These are phyloP conservation scores for Cremastinae sp. DNA, from an alignment of 2,888 invertebrate species.

Conservation along the genomic window DNA sequence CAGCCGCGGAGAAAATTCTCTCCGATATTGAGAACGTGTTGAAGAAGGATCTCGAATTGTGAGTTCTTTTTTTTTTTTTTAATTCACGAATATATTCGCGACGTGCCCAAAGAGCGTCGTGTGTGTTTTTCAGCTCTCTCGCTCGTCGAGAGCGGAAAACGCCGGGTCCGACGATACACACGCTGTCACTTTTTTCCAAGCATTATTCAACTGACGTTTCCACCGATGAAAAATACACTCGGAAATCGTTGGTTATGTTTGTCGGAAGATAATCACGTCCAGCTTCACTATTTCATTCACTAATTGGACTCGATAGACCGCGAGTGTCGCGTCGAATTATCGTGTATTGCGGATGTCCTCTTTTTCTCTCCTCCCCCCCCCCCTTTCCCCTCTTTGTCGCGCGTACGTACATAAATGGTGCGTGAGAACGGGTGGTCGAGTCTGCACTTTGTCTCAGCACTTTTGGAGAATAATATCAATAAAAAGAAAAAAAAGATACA, in stretches of 20 bases:
- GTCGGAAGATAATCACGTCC: background rate
- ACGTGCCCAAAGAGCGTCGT: conserved; percentile 48
- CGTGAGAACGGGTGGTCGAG: conserved; percentile 22
- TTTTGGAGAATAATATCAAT: conserved; percentile 12
- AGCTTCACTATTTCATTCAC: conserved; percentile 40
- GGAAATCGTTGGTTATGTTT: too few relatives aligned
- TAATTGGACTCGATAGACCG: conserved; percentile 12
- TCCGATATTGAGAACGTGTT: conserved; percentile 89
- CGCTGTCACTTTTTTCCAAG: too few relatives aligned
- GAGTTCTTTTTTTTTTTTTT: conserved; percentile 81
- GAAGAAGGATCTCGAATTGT: conserved; percentile 89
- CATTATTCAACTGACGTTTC: too few relatives aligned
- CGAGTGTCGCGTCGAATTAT: conserved; percentile 22
- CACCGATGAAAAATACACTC: too few relatives aligned
- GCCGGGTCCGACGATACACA: too few relatives aligned
- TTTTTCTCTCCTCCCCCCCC: conserved; percentile 5
- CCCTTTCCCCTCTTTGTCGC: conserved; percentile 23
- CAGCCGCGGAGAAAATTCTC: conserved; percentile 91
- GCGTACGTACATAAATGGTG: conserved; percentile 3
- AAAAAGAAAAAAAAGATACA: conserved; percentile 14
- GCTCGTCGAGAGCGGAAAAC: background rate
- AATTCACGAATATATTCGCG: conserved; percentile 4
- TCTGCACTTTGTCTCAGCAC: background rate
- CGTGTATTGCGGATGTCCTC: conserved; percentile 35
- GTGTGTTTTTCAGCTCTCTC: conserved; percentile 7